phyloP scores from a whole-genome alignment of 2,888 invertebrate genomes.

The Drosophila limbata region DNA sequence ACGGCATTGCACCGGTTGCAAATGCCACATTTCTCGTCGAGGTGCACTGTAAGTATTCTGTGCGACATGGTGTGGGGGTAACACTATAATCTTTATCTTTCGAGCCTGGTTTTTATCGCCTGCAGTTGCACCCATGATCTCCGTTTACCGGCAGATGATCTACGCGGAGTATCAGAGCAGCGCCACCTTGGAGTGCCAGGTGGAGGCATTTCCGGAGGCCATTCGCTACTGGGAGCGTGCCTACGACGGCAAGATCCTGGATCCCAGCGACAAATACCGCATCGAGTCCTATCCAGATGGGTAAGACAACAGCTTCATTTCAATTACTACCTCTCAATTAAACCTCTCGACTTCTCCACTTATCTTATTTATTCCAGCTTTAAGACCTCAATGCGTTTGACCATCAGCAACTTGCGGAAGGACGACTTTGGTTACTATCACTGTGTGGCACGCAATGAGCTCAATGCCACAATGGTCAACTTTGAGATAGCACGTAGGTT shows the following conservation, averaged over 20 bases:
- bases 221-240: conserved; percentile 93
- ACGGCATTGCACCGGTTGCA: conserved; percentile 93
- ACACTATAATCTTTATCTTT: not conserved
- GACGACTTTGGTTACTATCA: conserved; percentile 92
- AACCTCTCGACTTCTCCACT: fast-evolving
- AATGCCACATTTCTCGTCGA: conserved; percentile 93
- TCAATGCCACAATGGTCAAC: conserved; percentile 91
- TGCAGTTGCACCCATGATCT: conserved; percentile 94
- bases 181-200: conserved; percentile 92
- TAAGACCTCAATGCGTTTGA: conserved; percentile 92
- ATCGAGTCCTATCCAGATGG: conserved; percentile 87
- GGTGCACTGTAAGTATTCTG: conserved; percentile 92
- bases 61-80: no score
- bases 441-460: conserved; percentile 94
- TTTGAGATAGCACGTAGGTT: conserved; percentile 89
- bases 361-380: conserved; percentile 75
- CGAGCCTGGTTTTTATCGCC: conserved; percentile 40
- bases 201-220: conserved; percentile 95
- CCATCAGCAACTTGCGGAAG: conserved; percentile 89
- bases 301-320: conserved; percentile 63
- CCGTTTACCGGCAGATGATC: conserved; percentile 91
- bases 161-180: conserved; percentile 90
- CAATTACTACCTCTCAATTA: no score
- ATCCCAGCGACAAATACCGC: conserved; percentile 88
- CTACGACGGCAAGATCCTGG: conserved; percentile 90